Conservation (phyloP, 2,888 invertebrate genomes). For the Electrophaes corylata region DNA sequence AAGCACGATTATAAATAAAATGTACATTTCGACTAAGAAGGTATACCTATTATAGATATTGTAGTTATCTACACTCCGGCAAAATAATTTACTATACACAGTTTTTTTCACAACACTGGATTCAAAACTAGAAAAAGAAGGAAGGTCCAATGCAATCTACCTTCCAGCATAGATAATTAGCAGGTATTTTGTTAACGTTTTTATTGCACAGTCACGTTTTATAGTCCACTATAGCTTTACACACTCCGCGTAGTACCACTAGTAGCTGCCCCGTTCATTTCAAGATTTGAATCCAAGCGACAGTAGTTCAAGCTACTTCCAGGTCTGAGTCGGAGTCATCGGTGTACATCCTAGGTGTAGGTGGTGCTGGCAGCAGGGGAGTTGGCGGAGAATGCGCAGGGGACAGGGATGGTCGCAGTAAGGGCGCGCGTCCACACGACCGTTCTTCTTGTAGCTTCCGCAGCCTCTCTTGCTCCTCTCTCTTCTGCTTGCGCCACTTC, state of each 20-base stretch:
- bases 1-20: slow-evolving; percentile 32
- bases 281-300: background rate
- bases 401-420: slow-evolving; percentile 55
- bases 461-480: slow-evolving; percentile 93
- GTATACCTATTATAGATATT: slow-evolving; percentile 2
- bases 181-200: background rate
- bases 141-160: background rate
- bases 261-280: background rate
- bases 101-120: slow-evolving; percentile 12
- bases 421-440: slow-evolving; percentile 69
- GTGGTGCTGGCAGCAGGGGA: slow-evolving; percentile 56
- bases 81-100: slow-evolving; percentile 12
- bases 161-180: background rate
- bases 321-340: slow-evolving; percentile 92
- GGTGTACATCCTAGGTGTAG: slow-evolving; percentile 77
- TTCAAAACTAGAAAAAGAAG: slow-evolving; percentile 9
- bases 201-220: slow-evolving; percentile 26
- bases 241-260: background rate
- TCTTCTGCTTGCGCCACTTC: slow-evolving; percentile 98
- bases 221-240: background rate
- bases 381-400: slow-evolving; percentile 52
- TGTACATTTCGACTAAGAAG: slow-evolving; percentile 31
- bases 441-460: slow-evolving; percentile 93
- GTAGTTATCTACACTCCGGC: slow-evolving; percentile 9
- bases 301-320: slow-evolving; percentile 88